Percentiles rank a stretch among this genome's conserved stretches.
Evolutionary conservation across 2,888 invertebrate genomes (phyloP).

Genomic region (Scaptomyza cyrtandrae): DNA sequence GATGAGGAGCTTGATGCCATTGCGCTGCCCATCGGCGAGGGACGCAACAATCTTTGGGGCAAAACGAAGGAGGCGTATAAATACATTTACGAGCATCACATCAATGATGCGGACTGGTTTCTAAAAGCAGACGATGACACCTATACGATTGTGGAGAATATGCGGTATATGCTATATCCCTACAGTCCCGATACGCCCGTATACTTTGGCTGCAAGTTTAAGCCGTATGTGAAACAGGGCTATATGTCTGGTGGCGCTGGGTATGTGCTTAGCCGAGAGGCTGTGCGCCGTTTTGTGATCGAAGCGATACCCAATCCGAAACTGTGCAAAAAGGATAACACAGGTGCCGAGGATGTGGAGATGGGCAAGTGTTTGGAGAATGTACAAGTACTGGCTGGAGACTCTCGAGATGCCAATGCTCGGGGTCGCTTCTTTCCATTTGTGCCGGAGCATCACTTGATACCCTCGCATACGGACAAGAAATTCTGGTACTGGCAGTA

Average conservation of each 20-base stretch:
- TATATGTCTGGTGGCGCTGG: slow-evolving; percentile 98
- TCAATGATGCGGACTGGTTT: slow-evolving; percentile 97
- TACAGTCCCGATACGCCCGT: slow-evolving; percentile 90
- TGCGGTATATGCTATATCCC: slow-evolving; percentile 94
- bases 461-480: slow-evolving; percentile 93
- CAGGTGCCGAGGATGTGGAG: slow-evolving; percentile 84
- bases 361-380: slow-evolving; percentile 91
- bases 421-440: slow-evolving; percentile 98
- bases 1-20: slow-evolving; percentile 91
- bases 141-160: slow-evolving; percentile 97
- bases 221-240: slow-evolving; percentile 89
- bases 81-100: slow-evolving; percentile 93
- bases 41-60: slow-evolving; percentile 97
- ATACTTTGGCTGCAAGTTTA: slow-evolving; percentile 97
- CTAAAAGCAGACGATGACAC: slow-evolving; percentile 99
- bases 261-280: slow-evolving; percentile 95
- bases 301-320: slow-evolving; percentile 89
- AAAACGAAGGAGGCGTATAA: slow-evolving; percentile 98
- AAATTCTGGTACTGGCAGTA: slow-evolving; percentile 98
- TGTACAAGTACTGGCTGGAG: slow-evolving; percentile 94
- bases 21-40: slow-evolving; percentile 93
- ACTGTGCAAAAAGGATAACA: slow-evolving; percentile 85
- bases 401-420: slow-evolving; percentile 93
- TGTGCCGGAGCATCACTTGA: slow-evolving; percentile 96
- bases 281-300: slow-evolving; percentile 91